phyloP scores from a whole-genome alignment of 2,797 vertebrate genomes.

The Cyprinella venusta region DNA sequence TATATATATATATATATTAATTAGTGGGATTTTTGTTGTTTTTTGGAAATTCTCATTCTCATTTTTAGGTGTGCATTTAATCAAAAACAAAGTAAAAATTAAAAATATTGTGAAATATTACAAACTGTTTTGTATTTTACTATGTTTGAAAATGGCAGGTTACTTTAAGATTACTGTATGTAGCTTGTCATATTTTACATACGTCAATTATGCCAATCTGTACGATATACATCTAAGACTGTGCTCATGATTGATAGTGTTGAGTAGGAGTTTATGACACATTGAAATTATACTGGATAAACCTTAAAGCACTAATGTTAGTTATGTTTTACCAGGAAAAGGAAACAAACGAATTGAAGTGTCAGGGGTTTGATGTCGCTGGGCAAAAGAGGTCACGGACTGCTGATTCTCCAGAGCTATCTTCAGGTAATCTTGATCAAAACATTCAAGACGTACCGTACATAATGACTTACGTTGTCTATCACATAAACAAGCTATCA shows the following conservation, averaged over 20 bases:
- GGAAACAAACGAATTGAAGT: background rate
- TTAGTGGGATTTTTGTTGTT: too few relatives aligned
- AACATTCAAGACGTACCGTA: background rate
- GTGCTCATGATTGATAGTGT: background rate
- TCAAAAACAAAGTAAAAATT: too few relatives aligned
- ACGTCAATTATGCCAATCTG: background rate
- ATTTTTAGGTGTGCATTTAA: too few relatives aligned
- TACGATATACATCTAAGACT: background rate
- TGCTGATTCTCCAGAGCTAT: background rate
- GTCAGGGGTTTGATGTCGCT: background rate
- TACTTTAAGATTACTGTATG: background rate
- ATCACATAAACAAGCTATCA: background rate
- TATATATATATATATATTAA: too few relatives aligned
- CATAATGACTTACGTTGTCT: background rate
- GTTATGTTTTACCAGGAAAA: background rate
- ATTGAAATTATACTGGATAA: background rate
- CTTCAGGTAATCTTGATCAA: background rate
- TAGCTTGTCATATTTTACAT: background rate
- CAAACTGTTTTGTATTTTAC: too few relatives aligned
- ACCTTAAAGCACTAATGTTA: background rate
- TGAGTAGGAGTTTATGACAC: background rate
- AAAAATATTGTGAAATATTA: too few relatives aligned
- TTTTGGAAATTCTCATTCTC: too few relatives aligned
- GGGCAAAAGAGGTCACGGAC: background rate
- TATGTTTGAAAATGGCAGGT: too few relatives aligned